A percentile compares a stretch with the other conserved stretches of the same genome.
Conservation (phyloP, 2,888 invertebrate species). For the Apamea monoglypha region DNA sequence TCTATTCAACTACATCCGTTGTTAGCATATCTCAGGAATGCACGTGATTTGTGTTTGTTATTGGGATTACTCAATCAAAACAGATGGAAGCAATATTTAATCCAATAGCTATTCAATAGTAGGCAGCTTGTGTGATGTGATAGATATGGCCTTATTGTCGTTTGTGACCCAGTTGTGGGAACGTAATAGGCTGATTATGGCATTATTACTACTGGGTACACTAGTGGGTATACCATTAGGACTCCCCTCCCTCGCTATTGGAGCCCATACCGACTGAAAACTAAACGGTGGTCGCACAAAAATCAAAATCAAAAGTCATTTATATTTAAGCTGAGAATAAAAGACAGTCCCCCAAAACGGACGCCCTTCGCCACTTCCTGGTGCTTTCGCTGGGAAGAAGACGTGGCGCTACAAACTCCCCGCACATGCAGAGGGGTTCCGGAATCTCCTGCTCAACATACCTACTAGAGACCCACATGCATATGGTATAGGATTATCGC, state of each 20-base stretch:
- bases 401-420: too few relatives aligned
- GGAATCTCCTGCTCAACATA: neutral
- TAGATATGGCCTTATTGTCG: neutral
- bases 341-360: too few relatives aligned
- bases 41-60: neutral
- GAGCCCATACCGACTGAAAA: neutral
- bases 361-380: too few relatives aligned
- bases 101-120: neutral
- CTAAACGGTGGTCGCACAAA: neutral
- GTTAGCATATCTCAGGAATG: constrained; percentile 1
- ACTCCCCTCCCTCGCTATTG: neutral
- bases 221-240: neutral
- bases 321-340: too few relatives aligned
- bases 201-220: neutral
- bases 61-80: neutral
- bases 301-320: too few relatives aligned
- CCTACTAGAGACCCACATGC: neutral
- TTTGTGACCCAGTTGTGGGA: too few relatives aligned
- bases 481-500: neutral
- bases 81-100: neutral
- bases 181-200: neutral
- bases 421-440: neutral
- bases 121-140: neutral
- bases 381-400: too few relatives aligned
- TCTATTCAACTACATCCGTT: constrained; percentile 1